Evolutionary conservation across 2,113 vertebrate genomes (phyloP), one percentile per base, ranked within the genome.

Genomic region (Eclectus roratus): DNA sequence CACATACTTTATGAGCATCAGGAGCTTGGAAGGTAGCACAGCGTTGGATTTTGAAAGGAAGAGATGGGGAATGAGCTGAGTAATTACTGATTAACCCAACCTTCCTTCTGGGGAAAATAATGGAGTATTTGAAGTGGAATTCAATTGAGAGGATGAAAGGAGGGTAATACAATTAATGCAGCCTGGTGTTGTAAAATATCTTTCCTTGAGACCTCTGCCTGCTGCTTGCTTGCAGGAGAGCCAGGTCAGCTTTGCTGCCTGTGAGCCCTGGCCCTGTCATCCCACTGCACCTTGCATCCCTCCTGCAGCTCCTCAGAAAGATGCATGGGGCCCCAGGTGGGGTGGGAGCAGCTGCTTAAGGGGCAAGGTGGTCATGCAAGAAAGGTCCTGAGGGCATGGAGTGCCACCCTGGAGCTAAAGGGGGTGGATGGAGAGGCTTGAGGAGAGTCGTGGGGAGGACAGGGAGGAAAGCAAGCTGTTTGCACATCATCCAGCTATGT

Each of bases 101-200:
- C 72, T 95, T 89, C 85, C 71, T 93, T 80, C 63, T 89, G 81
- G 86, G 79, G 64, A 68, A 85, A 94, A 85, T 70, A 85, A 50
- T 66, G 58, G 74, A 78, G 37, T 43, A 33, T 87, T 82, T 17
- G 17, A 80, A 63, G 76, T 73, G 50, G 53, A 56, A 61, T 89
- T 89, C 1, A 2, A 78, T 85, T 0, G 0, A 76, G 70, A 69
- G 63, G 70, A 50, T 63, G 87, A 39, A 77, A 69, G 64, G 49
- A 77, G 39, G 19, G 23, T 61, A 39, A 82, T 82, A 53, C 44
- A 71, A 43, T 88, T 80, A 61, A 21, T 85, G 70, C 1, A 4
- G 43, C 58, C 78, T 2, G 10, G 31, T 44, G 28, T 9, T 53
- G 13, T 63, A 88, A 80, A 94, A 63, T 50, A 53, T 44, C 61